Conservation (phyloP, 2,888 invertebrate genomes). For the Gibbula magus region DNA sequence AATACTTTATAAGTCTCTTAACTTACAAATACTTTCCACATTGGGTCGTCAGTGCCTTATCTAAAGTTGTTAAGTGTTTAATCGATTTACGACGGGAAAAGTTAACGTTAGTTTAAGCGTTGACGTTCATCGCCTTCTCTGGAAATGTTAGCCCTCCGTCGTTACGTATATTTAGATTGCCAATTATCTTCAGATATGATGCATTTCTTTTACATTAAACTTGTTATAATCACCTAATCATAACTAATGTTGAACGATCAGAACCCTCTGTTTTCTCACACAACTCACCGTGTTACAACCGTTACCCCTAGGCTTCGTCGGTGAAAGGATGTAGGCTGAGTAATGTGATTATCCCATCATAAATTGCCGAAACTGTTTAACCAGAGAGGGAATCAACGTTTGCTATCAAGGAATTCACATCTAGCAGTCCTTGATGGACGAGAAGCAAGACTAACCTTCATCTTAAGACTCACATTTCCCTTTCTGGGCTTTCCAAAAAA, state of each 20-base stretch:
- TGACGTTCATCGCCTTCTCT: too few species aligned
- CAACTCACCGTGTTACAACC: neutral
- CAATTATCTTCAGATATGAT: too few species aligned
- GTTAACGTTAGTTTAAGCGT: too few species aligned
- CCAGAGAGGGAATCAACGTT: neutral
- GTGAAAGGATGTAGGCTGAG: neutral
- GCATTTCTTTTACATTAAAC: neutral
- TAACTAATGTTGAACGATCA: neutral
- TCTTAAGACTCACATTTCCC: conserved; percentile 25
- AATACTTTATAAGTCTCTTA: too few species aligned
- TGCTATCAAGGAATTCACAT: neutral
- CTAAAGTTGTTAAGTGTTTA: too few species aligned
- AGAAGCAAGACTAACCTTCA: neutral
- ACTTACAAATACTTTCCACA: too few species aligned
- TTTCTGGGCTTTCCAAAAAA: neutral
- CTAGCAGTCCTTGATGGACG: conserved; percentile 11
- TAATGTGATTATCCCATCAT: conserved; percentile 6
- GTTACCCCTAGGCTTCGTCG: neutral
- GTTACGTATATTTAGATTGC: too few species aligned
- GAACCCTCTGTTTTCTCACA: neutral
- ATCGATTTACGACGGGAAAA: too few species aligned
- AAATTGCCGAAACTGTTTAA: conserved; percentile 12
- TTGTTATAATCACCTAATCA: neutral
- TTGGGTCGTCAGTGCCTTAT: too few species aligned
- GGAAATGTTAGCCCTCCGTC: too few species aligned